phyloP scores from a whole-genome alignment of 2,888 invertebrate species.

The Phlogophora meticulosa region DNA sequence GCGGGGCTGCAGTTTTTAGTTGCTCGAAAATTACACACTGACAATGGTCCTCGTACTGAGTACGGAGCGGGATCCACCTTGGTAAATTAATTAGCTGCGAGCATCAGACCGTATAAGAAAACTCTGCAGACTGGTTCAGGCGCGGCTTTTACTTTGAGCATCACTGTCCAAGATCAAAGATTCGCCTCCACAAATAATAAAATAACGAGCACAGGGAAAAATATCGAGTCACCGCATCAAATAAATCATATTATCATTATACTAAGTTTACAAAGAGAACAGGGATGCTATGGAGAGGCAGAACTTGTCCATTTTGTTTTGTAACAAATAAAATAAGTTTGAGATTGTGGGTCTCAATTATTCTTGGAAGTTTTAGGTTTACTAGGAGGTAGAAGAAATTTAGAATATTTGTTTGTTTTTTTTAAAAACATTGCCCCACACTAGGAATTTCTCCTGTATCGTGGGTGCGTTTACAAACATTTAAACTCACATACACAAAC shows the following conservation, averaged over 20 bases:
- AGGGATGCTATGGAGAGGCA: conserved; percentile 16
- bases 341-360: conserved; percentile 20
- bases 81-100: not conserved
- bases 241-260: conserved; percentile 63
- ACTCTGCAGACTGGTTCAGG: not conserved
- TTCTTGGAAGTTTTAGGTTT: conserved; percentile 15
- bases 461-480: too few species aligned
- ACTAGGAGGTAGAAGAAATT: not conserved
- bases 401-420: not conserved
- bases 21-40: too few species aligned
- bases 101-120: conserved; percentile 1
- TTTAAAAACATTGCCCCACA: too few species aligned
- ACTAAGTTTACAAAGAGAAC: conserved; percentile 50
- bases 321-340: conserved; percentile 28
- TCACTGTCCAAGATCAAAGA: conserved; percentile 37
- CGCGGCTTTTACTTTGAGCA: conserved; percentile 21
- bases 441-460: too few species aligned
- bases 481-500: too few species aligned
- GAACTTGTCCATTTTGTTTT: conserved; percentile 39
- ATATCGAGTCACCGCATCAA: conserved; percentile 62
- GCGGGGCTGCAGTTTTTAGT: too few species aligned
- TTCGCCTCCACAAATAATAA: conserved; percentile 52
- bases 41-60: too few species aligned
- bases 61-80: too few species aligned
- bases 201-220: conserved; percentile 42